phyloP scores from a whole-genome alignment of 2,888 invertebrate genomes.

The Ecliptopera silaceata region DNA sequence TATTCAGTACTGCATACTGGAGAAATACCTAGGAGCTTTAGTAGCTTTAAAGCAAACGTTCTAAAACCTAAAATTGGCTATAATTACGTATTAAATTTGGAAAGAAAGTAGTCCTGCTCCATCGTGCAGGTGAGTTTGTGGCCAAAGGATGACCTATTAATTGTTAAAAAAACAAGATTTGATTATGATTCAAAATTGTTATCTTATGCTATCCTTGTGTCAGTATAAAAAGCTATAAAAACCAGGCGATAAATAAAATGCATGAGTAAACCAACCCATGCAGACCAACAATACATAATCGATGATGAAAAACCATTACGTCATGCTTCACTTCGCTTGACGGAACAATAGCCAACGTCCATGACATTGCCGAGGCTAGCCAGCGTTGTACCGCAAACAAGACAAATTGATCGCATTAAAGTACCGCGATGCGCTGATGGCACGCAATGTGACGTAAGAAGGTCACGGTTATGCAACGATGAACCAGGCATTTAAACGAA shows the following conservation, averaged over 20 bases:
- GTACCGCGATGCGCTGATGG: conserved; percentile 37
- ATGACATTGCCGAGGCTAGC: conserved; percentile 67
- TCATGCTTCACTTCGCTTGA: conserved; percentile 52
- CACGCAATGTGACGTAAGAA: conserved; percentile 52
- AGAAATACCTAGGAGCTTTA: no score
- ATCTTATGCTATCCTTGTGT: no score
- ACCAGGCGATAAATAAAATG: not conserved
- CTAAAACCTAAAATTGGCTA: no score
- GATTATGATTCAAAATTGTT: no score
- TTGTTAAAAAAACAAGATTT: no score
- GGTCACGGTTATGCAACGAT: conserved; percentile 43
- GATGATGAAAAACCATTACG: conserved; percentile 47
- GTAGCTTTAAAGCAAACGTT: no score
- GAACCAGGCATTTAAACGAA: conserved; percentile 26
- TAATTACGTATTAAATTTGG: no score
- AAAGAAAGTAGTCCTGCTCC: no score
- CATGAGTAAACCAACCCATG: conserved; percentile 2
- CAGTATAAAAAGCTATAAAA: no score
- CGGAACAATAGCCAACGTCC: conserved; percentile 52
- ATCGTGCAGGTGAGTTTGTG: no score
- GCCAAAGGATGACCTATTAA: no score
- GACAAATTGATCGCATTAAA: conserved; percentile 46
- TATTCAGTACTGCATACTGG: no score
- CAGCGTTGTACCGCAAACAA: conserved; percentile 52
- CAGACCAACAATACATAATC: conserved; percentile 36